phyloP scores from a whole-genome alignment of 2,797 vertebrate species.

The Vultur gryphus region DNA sequence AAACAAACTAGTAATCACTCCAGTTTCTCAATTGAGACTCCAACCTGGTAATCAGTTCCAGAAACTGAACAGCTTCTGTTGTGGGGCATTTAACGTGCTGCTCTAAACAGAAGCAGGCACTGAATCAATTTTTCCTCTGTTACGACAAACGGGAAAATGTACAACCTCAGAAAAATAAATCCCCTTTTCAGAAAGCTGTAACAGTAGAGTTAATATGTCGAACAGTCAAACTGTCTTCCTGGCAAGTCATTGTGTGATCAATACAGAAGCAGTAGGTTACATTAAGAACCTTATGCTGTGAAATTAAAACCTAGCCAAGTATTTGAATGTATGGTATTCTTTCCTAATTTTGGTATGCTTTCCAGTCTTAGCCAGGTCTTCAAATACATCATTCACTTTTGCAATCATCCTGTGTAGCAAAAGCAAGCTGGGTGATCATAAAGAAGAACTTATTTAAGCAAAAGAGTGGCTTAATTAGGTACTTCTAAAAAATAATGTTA shows the following conservation, averaged over 20 bases:
- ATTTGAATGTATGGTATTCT: neutral
- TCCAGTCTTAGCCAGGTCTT: neutral
- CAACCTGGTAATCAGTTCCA: neutral
- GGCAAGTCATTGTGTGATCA: neutral
- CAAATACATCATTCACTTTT: neutral
- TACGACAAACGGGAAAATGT: neutral
- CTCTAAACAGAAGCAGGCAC: neutral
- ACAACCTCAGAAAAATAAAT: neutral
- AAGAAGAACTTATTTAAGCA: neutral
- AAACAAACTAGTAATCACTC: neutral
- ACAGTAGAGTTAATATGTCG: neutral
- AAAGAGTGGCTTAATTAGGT: neutral
- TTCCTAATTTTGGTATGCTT: neutral
- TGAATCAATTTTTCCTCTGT: neutral
- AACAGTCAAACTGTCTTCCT: neutral
- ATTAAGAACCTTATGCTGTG: neutral
- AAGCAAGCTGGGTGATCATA: neutral
- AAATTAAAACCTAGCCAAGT: neutral
- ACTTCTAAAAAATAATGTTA: neutral
- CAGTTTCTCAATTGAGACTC: neutral
- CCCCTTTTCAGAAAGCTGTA: neutral
- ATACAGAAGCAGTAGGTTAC: neutral
- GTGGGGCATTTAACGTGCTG: neutral
- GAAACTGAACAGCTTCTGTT: slow-evolving; percentile 1
- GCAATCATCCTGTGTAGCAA: neutral